These are phyloP conservation scores for Syrphus vitripennis DNA, from an alignment of 2,888 invertebrate genomes.

Conservation along the genomic window DNA sequence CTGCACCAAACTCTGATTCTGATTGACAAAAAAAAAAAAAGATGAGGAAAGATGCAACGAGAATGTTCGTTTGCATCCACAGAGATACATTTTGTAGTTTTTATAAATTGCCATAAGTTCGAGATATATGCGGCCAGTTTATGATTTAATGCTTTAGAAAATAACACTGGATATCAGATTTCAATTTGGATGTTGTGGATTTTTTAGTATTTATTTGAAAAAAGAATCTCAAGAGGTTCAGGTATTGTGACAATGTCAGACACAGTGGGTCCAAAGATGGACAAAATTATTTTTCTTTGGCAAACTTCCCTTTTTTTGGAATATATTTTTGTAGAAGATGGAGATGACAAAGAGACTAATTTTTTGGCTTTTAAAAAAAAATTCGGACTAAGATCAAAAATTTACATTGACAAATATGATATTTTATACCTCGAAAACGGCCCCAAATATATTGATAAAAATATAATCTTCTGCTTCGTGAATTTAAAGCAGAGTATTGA, in stretches of 20 bases:
- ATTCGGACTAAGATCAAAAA: no score
- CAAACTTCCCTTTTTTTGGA: neutral
- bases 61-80: neutral
- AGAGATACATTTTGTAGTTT: conserved; percentile 30
- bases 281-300: neutral
- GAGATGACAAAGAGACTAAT: no score
- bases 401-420: no score
- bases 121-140: conserved; percentile 66
- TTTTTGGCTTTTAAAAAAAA: no score
- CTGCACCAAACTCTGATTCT: conserved; percentile 21
- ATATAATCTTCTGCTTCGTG: no score
- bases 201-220: conserved; percentile 42
- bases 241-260: neutral
- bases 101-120: conserved; percentile 68
- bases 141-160: conserved; percentile 62
- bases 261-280: neutral
- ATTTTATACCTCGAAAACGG: no score
- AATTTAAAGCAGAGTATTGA: neutral
- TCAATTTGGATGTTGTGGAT: conserved; percentile 54
- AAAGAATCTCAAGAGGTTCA: neutral
- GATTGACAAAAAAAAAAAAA: conserved; percentile 68
- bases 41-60: conserved; percentile 13
- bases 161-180: conserved; percentile 62
- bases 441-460: no score
- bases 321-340: neutral